A percentile compares a stretch with the other conserved stretches of the same genome.
Conservation (phyloP, 1,140 invertebrate species). For the Ganaspis sp. region DNA sequence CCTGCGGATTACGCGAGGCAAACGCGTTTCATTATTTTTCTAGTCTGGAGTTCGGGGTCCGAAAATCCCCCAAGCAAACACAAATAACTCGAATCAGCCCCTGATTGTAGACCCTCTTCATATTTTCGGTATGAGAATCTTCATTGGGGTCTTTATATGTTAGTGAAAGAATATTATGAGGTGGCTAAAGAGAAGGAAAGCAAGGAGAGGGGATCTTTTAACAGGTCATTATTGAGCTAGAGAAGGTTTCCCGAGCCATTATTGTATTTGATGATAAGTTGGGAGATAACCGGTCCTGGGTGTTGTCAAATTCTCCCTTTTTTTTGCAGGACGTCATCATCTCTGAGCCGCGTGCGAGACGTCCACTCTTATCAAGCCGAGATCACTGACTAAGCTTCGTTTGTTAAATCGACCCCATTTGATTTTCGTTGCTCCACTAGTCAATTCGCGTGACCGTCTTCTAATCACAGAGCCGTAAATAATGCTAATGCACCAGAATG, state of each 20-base stretch:
- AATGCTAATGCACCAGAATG: background rate
- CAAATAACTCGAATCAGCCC: constrained; percentile 49
- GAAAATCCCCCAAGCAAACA: constrained; percentile 59
- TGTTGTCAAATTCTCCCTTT: constrained; percentile 44
- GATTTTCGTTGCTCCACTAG: constrained; percentile 29
- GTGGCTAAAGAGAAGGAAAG: background rate
- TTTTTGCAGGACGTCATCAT: constrained; percentile 42
- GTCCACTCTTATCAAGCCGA: constrained; percentile 44
- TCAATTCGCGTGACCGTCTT: constrained; percentile 28
- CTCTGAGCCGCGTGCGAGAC: constrained; percentile 57
- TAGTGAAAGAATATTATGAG: constrained; percentile 18
- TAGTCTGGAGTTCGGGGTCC: constrained; percentile 34
- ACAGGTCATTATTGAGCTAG: constrained; percentile 58
- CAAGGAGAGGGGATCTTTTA: constrained; percentile 53
- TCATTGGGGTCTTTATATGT: background rate
- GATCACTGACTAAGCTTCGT: constrained; percentile 61
- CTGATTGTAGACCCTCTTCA: constrained; percentile 34
- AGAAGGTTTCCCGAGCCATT: constrained; percentile 57
- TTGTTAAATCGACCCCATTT: constrained; percentile 51
- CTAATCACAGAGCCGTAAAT: constrained; percentile 5
- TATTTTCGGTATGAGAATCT: constrained; percentile 10
- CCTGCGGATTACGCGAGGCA: constrained; percentile 54
- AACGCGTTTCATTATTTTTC: constrained; percentile 69
- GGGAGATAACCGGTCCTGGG: constrained; percentile 57
- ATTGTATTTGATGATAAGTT: constrained; percentile 66